Evolutionary conservation across 1,140 invertebrate genomes (phyloP).

Genomic region (Eubasilissa regina): DNA sequence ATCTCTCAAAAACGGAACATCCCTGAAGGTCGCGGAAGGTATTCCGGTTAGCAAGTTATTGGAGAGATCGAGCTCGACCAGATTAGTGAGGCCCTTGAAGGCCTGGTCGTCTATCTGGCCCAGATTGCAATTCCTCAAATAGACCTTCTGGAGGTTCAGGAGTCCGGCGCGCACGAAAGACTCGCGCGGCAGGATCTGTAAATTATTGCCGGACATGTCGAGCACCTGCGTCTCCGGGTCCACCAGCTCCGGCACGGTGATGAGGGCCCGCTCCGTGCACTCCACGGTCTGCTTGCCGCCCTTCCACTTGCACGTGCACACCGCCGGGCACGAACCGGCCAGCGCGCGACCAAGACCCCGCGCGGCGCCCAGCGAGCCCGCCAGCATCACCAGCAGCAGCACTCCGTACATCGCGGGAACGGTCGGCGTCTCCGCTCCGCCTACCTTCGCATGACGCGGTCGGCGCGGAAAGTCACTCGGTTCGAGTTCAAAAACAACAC

Average conservation of each 20-base stretch:
- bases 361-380: slow-evolving; percentile 63
- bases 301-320: slow-evolving; percentile 94
- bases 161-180: slow-evolving; percentile 86
- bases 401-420: slow-evolving; percentile 32
- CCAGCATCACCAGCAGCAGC: slow-evolving; percentile 63
- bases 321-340: slow-evolving; percentile 78
- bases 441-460: slow-evolving; percentile 33
- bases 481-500: not conserved
- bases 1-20: slow-evolving; percentile 86
- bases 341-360: slow-evolving; percentile 66
- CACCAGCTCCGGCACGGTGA: slow-evolving; percentile 85
- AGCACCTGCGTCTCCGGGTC: slow-evolving; percentile 92
- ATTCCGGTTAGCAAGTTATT: slow-evolving; percentile 85
- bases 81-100: slow-evolving; percentile 87
- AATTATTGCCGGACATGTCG: slow-evolving; percentile 89
- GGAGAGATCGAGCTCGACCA: slow-evolving; percentile 90
- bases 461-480: not conserved
- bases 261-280: slow-evolving; percentile 86
- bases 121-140: slow-evolving; percentile 85
- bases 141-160: slow-evolving; percentile 89
- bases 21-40: slow-evolving; percentile 83
- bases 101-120: slow-evolving; percentile 88
- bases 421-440: not conserved
- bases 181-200: slow-evolving; percentile 85
- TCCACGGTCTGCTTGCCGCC: slow-evolving; percentile 92